Evolutionary conservation across 2,113 vertebrate species (phyloP).

Genomic region (Tor tambroides): DNA sequence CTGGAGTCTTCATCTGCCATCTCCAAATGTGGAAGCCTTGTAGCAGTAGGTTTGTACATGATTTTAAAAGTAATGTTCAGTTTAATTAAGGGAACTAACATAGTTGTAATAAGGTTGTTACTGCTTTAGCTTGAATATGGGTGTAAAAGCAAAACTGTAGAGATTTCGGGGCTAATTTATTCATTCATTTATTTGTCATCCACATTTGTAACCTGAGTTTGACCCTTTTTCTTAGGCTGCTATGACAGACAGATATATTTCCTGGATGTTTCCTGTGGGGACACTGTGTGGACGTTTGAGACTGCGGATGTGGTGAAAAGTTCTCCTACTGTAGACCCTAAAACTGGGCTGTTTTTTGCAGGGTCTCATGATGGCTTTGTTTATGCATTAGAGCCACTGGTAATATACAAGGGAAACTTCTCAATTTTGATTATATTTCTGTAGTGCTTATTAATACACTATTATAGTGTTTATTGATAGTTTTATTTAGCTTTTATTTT

Average conservation of each 20-base stretch:
- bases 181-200: neutral
- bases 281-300: conserved; percentile 83
- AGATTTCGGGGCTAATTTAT: neutral
- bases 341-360: conserved; percentile 81
- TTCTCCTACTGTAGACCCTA: conserved; percentile 80
- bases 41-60: conserved; percentile 82
- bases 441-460: neutral
- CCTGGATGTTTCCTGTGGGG: conserved; percentile 78
- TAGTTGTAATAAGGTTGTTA: neutral
- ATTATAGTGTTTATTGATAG: neutral
- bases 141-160: neutral
- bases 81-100: neutral
- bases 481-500: too few relatives aligned
- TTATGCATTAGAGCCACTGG: conserved; percentile 89
- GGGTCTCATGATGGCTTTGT: conserved; percentile 91
- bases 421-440: neutral
- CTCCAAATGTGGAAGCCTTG: conserved; percentile 85
- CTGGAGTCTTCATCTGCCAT: conserved; percentile 91
- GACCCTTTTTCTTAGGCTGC: conserved; percentile 78
- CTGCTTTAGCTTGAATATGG: neutral
- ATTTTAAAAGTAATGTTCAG: neutral
- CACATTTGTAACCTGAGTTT: neutral
- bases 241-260: conserved; percentile 89
- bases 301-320: conserved; percentile 89
- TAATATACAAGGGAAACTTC: conserved; percentile 61